These are phyloP conservation scores for Apostichopus leukothele DNA, from an alignment of 53 echinoderm and acorn worm genomes.

Conservation along the genomic window DNA sequence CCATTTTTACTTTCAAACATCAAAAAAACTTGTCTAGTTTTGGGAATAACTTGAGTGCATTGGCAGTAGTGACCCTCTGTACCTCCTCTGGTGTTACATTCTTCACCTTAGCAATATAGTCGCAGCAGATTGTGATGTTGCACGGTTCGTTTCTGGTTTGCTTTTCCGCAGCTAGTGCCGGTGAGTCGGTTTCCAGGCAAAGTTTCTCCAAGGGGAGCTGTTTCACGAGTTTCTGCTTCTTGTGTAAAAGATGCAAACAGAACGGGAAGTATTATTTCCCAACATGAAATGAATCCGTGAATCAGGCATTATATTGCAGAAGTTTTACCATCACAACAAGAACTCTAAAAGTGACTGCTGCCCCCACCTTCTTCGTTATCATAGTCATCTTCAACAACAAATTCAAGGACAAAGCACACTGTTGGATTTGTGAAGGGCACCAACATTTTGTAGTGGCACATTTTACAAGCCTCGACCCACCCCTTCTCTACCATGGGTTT, in stretches of 20 bases:
- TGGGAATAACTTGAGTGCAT: conserved; percentile 91
- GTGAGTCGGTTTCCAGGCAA: conserved; percentile 92
- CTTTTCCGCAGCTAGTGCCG: conserved; percentile 89
- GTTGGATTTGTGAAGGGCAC: no score
- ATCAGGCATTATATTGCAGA: neutral
- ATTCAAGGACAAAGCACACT: no score
- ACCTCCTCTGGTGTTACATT: conserved; percentile 69
- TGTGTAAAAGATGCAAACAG: conserved; percentile 27
- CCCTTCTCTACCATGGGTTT: no score
- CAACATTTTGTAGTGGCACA: no score
- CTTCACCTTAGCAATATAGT: conserved; percentile 89
- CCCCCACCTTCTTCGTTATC: no score
- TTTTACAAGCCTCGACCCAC: no score
- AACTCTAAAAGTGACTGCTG: no score
- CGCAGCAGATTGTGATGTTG: conserved; percentile 85
- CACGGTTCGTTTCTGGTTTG: conserved; percentile 90
- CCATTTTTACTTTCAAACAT: neutral
- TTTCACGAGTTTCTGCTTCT: conserved; percentile 97
- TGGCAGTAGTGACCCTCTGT: conserved; percentile 66
- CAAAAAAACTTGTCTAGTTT: conserved; percentile 23
- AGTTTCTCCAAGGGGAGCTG: conserved; percentile 79
- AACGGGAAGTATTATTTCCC: no score
- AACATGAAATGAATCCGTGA: no score
- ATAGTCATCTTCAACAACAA: no score
- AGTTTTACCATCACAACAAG: no score